phyloP scores from a whole-genome alignment of 2,888 invertebrate genomes.

The Griposia aprilina region DNA sequence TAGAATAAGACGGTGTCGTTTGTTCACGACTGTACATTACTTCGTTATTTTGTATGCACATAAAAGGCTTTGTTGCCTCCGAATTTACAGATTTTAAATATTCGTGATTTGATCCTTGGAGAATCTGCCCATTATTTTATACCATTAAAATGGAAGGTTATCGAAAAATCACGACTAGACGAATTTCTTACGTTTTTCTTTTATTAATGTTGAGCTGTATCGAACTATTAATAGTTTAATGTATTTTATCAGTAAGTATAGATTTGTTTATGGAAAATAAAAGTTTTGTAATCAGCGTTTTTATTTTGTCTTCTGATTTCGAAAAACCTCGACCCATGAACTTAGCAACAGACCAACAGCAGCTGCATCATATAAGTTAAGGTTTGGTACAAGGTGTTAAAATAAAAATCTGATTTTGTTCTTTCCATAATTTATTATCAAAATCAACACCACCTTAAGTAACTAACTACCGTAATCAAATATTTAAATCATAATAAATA shows the following conservation, averaged over 20 bases:
- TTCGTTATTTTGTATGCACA: constrained; percentile 36
- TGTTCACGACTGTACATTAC: constrained; percentile 69
- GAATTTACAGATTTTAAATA: constrained; percentile 26
- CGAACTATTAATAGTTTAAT: constrained; percentile 51
- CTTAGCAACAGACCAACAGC: background rate
- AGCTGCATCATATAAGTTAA: no score
- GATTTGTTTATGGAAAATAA: constrained; percentile 77
- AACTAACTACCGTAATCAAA: background rate
- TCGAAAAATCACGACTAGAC: constrained; percentile 25
- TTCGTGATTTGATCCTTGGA: constrained; percentile 13
- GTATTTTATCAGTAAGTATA: constrained; percentile 69
- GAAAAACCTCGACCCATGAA: background rate
- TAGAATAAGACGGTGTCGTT: constrained; percentile 34
- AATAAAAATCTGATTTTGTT: background rate
- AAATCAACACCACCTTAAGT: background rate
- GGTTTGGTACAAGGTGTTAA: background rate
- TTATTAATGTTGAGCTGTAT: constrained; percentile 65
- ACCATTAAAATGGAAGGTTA: constrained; percentile 23
- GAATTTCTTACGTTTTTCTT: constrained; percentile 63
- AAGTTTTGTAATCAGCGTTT: constrained; percentile 76
- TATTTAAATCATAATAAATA: background rate
- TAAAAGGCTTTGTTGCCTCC: constrained; percentile 30
- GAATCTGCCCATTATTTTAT: constrained; percentile 17
- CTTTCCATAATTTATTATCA: constrained; percentile 11
- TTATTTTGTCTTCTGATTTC: constrained; percentile 58